Percentiles rank a stretch among this genome's conserved stretches.
Evolutionary conservation across 2,888 invertebrate species (phyloP).

Genomic region (Chydorus sphaericus): DNA sequence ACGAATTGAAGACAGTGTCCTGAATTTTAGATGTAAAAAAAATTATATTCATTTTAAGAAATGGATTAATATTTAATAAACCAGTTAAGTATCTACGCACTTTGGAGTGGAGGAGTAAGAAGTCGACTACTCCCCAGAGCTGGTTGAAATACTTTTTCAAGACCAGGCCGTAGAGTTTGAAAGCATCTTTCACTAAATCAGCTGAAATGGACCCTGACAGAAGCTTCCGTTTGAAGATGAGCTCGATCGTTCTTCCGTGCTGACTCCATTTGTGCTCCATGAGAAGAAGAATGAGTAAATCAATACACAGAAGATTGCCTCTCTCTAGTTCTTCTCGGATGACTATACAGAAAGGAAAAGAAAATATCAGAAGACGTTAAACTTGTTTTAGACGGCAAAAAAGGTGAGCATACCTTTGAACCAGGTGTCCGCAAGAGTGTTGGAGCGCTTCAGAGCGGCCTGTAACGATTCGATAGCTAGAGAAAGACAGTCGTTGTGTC

Average conservation of each 20-base stretch:
- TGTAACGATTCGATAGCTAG: neutral
- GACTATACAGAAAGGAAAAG: no score
- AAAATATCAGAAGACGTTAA: no score
- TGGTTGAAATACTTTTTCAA: conserved; percentile 17
- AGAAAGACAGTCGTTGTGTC: neutral
- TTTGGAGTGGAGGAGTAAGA: conserved; percentile 17
- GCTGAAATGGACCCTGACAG: conserved; percentile 27
- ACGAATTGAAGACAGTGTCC: conserved; percentile 15
- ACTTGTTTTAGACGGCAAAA: no score
- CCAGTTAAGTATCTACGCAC: no score
- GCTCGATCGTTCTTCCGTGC: conserved; percentile 27
- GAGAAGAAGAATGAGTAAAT: conserved; percentile 26
- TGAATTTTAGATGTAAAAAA: no score
- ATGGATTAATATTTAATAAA: no score
- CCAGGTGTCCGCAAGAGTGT: conserved; percentile 14
- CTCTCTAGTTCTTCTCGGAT: no score
- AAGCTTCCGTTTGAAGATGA: conserved; percentile 29
- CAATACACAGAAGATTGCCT: conserved; percentile 24
- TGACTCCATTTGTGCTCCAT: conserved; percentile 26
- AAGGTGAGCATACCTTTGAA: no score
- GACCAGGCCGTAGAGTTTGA: conserved; percentile 24
- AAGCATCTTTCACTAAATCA: conserved; percentile 25
- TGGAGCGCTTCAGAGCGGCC: neutral
- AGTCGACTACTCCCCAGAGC: conserved; percentile 16
- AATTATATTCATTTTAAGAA: no score